Evolutionary conservation across 2,797 vertebrate species (phyloP), one percentile per base, ranked within the genome.

Genomic region (Margarornis squamiger): DNA sequence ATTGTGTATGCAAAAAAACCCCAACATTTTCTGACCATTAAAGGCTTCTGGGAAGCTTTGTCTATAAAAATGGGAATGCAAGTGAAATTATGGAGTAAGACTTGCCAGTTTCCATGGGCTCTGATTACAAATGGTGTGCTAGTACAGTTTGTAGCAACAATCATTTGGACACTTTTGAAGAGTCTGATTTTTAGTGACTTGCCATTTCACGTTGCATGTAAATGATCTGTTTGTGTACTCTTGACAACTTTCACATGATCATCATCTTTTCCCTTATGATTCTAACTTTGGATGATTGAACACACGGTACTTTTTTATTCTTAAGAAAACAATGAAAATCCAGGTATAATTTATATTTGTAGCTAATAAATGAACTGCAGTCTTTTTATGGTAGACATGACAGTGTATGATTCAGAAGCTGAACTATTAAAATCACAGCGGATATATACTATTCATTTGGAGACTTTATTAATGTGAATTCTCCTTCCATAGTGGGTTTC

Each of bases 331-430:
- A 43, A 43, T 46, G 39, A 92, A 87, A 92, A 90, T 86, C 23
- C 80, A 52, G 59, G 55, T 94, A 73, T 97, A 94, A 95, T 81
- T 96, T 96, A 95, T 95, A 92, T 96, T 93, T 95, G 84, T 89
- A 94, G 63, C 80, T 90, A 92, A 95, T 81, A 90, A 95, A 90
- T 71, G 74, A 71, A 51, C 73, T 82, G 14, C 59, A 71, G 0
- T 77, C 79, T 66, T 94, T 95, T 93, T 71, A 90, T 90, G 94
- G 88, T 88, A 89, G 63, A 62, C 36, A 49, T n/a, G 41, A 43
- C 63, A 86, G 52, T 78, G n/a, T 94, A 87, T 6, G 9, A 87
- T 79, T 85, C 75, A 74, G 59, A 94, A 87, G 45, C 52, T 65
- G 80, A 87, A 61, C 52, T 88, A 97, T 96, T 96, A 96, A 97